Conservation (phyloP, 1,140 invertebrate species). For the Megathymus violae region DNA sequence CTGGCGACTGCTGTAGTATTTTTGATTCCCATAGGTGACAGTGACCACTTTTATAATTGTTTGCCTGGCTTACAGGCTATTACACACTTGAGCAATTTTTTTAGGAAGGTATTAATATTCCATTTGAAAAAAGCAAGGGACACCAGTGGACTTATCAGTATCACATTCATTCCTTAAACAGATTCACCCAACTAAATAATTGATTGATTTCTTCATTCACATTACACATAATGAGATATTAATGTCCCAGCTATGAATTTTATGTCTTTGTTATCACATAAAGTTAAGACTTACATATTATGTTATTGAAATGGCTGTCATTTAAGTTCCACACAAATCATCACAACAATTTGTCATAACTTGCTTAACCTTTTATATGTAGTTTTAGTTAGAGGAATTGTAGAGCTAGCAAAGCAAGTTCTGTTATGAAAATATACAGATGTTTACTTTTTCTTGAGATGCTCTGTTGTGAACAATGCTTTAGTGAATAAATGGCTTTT, state of each 20-base stretch:
- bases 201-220: neutral
- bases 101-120: no score
- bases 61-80: no score
- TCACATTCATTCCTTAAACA: no score
- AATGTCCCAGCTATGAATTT: slow-evolving; percentile 5
- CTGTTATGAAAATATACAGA: neutral
- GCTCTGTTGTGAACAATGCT: neutral
- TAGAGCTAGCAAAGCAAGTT: slow-evolving; percentile 9
- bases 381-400: slow-evolving; percentile 7
- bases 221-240: slow-evolving; percentile 6
- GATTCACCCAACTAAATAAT: no score
- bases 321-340: slow-evolving; percentile 10
- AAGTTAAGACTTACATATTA: neutral
- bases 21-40: no score
- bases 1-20: no score
- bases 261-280: slow-evolving; percentile 1
- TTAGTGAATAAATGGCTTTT: slow-evolving; percentile 10
- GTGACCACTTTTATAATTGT: no score
- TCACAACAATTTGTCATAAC: slow-evolving; percentile 10
- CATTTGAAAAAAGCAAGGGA: no score
- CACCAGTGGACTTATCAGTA: no score
- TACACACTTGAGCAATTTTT: no score
- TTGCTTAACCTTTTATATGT: slow-evolving; percentile 14
- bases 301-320: slow-evolving; percentile 7
- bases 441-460: neutral